A percentile compares a stretch with the other conserved stretches of the same genome.
Conservation (phyloP, 2,888 invertebrate genomes). For the Hydropsyche betteni region DNA sequence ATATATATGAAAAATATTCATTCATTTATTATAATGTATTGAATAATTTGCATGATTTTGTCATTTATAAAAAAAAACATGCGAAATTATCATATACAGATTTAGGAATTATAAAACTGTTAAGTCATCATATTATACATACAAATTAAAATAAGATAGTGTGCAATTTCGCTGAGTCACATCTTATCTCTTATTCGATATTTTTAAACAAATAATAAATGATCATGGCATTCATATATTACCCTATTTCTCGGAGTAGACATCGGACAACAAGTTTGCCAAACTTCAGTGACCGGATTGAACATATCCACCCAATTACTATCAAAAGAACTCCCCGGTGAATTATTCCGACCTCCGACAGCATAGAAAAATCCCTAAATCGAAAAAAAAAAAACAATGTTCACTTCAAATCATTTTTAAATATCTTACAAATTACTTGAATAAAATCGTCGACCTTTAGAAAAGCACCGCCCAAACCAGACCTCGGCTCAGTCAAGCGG, state of each 20-base stretch:
- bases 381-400: background rate
- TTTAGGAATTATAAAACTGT: too few relatives aligned
- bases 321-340: constrained; percentile 86
- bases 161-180: too few relatives aligned
- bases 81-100: too few relatives aligned
- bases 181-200: too few relatives aligned
- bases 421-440: background rate
- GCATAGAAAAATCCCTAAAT: constrained; percentile 84
- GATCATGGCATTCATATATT: constrained; percentile 41
- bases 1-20: too few relatives aligned
- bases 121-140: background rate
- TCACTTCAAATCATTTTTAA: background rate
- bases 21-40: too few relatives aligned
- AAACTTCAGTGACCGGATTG: constrained; percentile 85
- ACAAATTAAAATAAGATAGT: background rate
- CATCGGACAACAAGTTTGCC: constrained; percentile 90
- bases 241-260: constrained; percentile 85
- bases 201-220: too few relatives aligned
- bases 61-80: too few relatives aligned
- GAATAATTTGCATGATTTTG: too few relatives aligned
- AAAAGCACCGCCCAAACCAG: constrained; percentile 87
- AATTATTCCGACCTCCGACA: constrained; percentile 91
- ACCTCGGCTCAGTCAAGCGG: constrained; percentile 85
- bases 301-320: constrained; percentile 89
- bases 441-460: constrained; percentile 67